Evolutionary conservation across 1,140 invertebrate genomes (phyloP), one percentile per base, ranked within the genome.

Genomic region (Penaeus vannamei): DNA sequence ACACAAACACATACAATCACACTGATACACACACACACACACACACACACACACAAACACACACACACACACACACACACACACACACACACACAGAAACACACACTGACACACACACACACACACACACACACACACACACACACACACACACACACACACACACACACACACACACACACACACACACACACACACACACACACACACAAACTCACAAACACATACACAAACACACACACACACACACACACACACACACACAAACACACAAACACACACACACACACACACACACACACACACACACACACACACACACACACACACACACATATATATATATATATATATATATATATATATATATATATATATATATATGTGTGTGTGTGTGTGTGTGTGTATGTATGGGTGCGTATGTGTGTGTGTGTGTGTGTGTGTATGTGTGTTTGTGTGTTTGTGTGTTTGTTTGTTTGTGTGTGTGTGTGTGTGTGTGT

Each of bases 121-220:
- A 69, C 14, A 69, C 29, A 29, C 64, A 69, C 64, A 69, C 64
- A 69, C 64, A 69, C 64, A 69, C 64, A 69, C 64, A 69, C 64
- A 69, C 64, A 69, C 64, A 69, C 64, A 69, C 64, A 69, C 64
- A 69, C 64, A 69, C 64, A 69, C 64, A 69, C 64, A 69, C 64
- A 69, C 64, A 69, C 64, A 69, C 64, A 69, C 14, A 69, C 14
- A 69, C 14, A 69, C 14, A 69, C 14, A 69, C 14, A 69, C 14
- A 69, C 14, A 69, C 14, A 69, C 14, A 69, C 14, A 69, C 14
- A 69, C 14, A 69, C 14, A 69, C 14, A 69, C 14, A 69, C 14
- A 69, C 14, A 69, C 14, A 69, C 14, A 69, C 14, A 23, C 7
- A 23, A 5, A 23, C 14, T 5, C 14, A 69, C 14, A 69, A 4